Base-by-base conservation (phyloP, 2,113 vertebrate genomes). In the Sinocyclocheilus maitianheensis region DNA sequence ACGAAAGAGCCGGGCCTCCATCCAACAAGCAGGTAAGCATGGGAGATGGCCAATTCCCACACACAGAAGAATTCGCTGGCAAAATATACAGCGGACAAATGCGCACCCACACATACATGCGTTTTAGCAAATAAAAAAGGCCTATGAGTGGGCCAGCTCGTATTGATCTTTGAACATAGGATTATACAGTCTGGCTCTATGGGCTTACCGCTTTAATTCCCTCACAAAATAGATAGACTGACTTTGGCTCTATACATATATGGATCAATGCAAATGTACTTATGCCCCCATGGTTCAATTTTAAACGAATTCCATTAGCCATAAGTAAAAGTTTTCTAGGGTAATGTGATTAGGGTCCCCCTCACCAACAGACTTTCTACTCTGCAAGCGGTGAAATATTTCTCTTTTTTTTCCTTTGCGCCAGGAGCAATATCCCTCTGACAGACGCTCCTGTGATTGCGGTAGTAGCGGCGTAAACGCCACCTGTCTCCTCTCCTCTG, bases 231-330 rank as follows among this genome's bases (percentile, higher is more conserved):
- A 97, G 95, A 97, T 97, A 97, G 97, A 98, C 96, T 97, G 95
- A 96, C 96, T 96, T 95, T 95, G 95, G 97, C 96, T 98, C 97
- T 96, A 96, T 98, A 97, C 96, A 96, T 96, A 96, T 96, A 93
- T 94, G 93, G 96, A 98, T 99, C 97, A 96, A 99, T 99, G 95
- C 94, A 98, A 99, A 99, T 96, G 95, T 92, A 91, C 94, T 99
- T 98, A 96, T 89, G 90, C 90, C 91, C 92, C 95, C 95, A 94
- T 92, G 90, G 96, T 96, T 98, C 97, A 96, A 98, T 99, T 97
- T 97, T 96, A 97, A 99, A 97, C 94, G 96, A 96, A 98, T 98
- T 98, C 96, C 97, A 98, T 98, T 97, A 97, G 97, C 97, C 96
- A 97, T 97, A 97, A 98, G 98, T 98, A 97, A 98, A 98, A 96